Evolutionary conservation across 2,888 invertebrate genomes (phyloP).

Genomic region (Diabrotica balteata): DNA sequence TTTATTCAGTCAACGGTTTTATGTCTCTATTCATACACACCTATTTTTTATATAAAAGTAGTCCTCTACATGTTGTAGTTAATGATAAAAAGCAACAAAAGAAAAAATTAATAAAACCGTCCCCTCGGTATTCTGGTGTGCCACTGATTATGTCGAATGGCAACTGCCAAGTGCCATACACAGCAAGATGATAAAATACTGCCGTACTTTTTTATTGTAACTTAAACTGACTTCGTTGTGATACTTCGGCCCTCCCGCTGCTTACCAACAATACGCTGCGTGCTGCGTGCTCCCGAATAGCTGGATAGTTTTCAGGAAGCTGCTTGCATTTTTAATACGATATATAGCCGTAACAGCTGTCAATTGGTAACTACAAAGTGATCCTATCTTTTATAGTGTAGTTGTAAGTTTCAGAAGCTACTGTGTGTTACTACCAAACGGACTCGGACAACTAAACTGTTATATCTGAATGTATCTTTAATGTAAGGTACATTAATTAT

Average conservation of each 20-base stretch:
- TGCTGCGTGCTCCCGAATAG: background rate
- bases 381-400: too few relatives aligned
- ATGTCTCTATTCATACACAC: too few relatives aligned
- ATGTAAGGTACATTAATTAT: too few relatives aligned
- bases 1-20: too few relatives aligned
- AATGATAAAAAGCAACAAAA: too few relatives aligned
- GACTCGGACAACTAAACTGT: too few relatives aligned
- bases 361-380: background rate
- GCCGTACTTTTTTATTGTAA: constrained; percentile 10
- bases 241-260: constrained; percentile 9
- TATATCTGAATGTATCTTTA: too few relatives aligned
- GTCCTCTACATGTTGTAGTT: too few relatives aligned
- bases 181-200: constrained; percentile 2
- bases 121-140: background rate
- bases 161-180: constrained; percentile 4
- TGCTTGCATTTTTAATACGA: background rate
- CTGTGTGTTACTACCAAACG: too few relatives aligned
- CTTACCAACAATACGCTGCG: constrained; percentile 6
- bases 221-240: background rate
- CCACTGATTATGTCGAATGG: constrained; percentile 4
- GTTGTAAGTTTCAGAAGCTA: too few relatives aligned
- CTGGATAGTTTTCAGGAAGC: constrained; percentile 6
- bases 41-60: too few relatives aligned
- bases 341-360: constrained; percentile 1
- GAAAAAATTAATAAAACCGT: background rate